These are phyloP conservation scores for Syngnathoides biaculeatus DNA, from an alignment of 2,113 vertebrate species.

Conservation along the genomic window DNA sequence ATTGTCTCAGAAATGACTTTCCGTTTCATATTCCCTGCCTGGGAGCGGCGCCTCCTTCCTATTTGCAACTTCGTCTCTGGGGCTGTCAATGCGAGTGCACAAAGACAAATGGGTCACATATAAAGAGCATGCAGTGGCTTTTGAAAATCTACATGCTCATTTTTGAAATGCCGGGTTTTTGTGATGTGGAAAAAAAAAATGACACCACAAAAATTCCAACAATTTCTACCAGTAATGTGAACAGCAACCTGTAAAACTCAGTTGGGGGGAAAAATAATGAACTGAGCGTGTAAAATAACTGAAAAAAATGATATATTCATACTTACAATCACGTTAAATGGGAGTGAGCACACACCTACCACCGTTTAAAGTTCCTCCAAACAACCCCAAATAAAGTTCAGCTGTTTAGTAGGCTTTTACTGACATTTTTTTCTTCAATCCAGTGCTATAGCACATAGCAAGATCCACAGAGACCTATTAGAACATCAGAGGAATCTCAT, in stretches of 20 bases:
- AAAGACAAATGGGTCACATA: neutral
- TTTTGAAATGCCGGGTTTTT: neutral
- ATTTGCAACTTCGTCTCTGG: conserved; percentile 40
- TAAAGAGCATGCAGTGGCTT: neutral
- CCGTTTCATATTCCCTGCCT: conserved; percentile 56
- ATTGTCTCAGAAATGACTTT: conserved; percentile 61
- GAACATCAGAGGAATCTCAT: no score
- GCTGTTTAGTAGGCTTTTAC: no score
- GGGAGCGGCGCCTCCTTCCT: conserved; percentile 42
- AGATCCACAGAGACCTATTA: no score
- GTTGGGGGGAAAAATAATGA: no score
- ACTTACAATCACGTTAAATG: no score
- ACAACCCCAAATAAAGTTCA: no score
- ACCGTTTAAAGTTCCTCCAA: no score
- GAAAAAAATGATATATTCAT: no score
- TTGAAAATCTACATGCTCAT: neutral
- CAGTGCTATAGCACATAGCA: no score
- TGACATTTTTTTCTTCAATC: no score
- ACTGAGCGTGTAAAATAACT: no score
- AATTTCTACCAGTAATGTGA: neutral
- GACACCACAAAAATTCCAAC: neutral
- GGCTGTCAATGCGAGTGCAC: conserved; percentile 33
- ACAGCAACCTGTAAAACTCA: neutral
- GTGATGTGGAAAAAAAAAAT: neutral
- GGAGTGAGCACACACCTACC: no score